Evolutionary conservation across 2,797 vertebrate genomes (phyloP), one percentile per base, ranked within the genome.

Genomic region (Emydoidea blandingii): DNA sequence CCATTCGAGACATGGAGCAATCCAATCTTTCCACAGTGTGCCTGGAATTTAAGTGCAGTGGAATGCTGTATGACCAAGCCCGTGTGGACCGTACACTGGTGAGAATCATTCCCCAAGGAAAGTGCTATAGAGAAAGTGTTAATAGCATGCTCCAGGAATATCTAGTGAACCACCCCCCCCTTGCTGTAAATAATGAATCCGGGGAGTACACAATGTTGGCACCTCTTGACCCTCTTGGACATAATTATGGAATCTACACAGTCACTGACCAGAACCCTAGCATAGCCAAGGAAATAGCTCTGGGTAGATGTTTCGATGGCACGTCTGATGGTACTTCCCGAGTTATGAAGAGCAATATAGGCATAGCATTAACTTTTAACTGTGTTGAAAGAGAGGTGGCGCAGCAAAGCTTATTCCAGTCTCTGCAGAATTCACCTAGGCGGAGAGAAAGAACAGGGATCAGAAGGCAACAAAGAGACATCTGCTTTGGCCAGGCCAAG

Each of bases 161-260:
- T 95, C 98, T 99, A 88, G 99, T 99, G 84, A 99, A 99, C 97
- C 99, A 99, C 89, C 98, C 99, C 78, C 99, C 99, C 8, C 97
- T 99, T 81, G 99, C 99, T 0, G 99, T 99, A 49, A 99, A 99
- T 98, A 99, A 99, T 0, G 98, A 99, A 97, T 99, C 99, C 93
- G 99, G 99, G 0, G 99, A 99, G 97, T 99, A 99, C 95, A 99
- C 99, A 2, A 99, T 99, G 99, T 98, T 99, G 79, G 99, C 99
- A 1, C 99, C 99, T 34, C 98, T 99, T 0, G 99, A 99, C 85
- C 99, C 99, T 0, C 98, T 99, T 52, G 99, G 99, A 34, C 99
- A 99, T 95, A 99, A 99, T 97, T 99, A 99, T 0, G 99, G 99
- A 37, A 99, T 99, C 97, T 99, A 99, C 89, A 99, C 99, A 0